phyloP scores from a whole-genome alignment of 2,888 invertebrate species.

The Acronicta psi region DNA sequence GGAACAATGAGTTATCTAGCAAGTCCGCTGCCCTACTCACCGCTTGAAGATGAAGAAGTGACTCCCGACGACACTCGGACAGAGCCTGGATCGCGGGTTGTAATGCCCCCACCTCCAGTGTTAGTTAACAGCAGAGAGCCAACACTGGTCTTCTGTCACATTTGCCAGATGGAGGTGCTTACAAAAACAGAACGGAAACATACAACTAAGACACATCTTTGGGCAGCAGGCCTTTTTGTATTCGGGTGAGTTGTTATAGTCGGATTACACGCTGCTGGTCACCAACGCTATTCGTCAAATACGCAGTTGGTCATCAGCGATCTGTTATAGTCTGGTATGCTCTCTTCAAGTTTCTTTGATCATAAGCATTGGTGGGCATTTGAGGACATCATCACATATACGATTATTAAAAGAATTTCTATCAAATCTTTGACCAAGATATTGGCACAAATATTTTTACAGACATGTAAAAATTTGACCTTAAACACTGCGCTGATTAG shows the following conservation, averaged over 20 bases:
- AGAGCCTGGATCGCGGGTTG: conserved; percentile 6
- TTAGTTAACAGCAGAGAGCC: conserved; percentile 69
- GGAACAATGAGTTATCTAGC: conserved; percentile 31
- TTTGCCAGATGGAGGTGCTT: conserved; percentile 77
- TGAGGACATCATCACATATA: no score
- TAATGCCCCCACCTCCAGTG: conserved; percentile 9
- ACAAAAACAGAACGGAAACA: conserved; percentile 22
- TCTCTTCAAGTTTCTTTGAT: no score
- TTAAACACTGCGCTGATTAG: no score
- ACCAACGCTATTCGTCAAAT: no score
- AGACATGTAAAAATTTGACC: no score
- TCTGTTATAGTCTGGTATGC: no score
- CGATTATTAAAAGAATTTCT: no score
- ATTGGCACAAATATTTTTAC: no score
- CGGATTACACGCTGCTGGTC: no score
- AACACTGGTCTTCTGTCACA: conserved; percentile 77
- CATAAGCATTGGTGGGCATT: no score
- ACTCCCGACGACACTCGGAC: conserved; percentile 23
- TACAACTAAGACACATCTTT: conserved; percentile 37
- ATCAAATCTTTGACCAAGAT: no score
- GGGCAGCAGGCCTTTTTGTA: conserved; percentile 24
- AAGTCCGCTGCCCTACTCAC: conserved; percentile 32
- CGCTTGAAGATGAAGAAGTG: background rate
- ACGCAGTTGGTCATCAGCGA: no score
- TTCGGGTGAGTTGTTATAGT: conserved; percentile 51